Evolutionary conservation across 53 echinoderm and acorn worm species (phyloP).

Genomic region (Echinarachnius parma): DNA sequence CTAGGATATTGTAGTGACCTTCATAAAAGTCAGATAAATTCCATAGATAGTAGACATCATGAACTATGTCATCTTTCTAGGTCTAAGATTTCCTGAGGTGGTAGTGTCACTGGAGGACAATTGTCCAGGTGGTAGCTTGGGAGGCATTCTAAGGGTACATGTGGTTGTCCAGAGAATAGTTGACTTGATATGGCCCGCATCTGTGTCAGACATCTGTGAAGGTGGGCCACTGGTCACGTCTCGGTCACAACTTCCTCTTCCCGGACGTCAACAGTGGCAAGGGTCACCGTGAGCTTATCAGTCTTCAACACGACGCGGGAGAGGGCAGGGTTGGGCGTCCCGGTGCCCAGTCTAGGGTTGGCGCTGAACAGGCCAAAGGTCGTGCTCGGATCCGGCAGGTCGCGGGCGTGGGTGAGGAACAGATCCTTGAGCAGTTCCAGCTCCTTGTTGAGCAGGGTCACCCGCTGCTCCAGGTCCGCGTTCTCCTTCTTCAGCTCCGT

Average conservation of each 20-base stretch:
- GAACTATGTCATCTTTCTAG: too few relatives aligned
- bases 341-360: conserved; percentile 38
- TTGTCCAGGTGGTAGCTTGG: too few relatives aligned
- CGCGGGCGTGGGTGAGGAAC: conserved; percentile 82
- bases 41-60: too few relatives aligned
- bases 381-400: conserved; percentile 91
- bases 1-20: too few relatives aligned
- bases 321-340: conserved; percentile 20
- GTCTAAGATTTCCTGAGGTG: too few relatives aligned
- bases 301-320: conserved; percentile 31
- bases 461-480: conserved; percentile 80
- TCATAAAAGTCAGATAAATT: too few relatives aligned
- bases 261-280: neutral
- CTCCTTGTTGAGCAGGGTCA: conserved; percentile 85
- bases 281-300: conserved; percentile 16
- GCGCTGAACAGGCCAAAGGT: conserved; percentile 78
- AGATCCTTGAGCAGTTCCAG: conserved; percentile 89
- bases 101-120: too few relatives aligned
- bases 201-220: neutral
- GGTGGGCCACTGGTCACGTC: conserved; percentile 20
- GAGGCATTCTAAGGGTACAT: too few relatives aligned
- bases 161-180: too few relatives aligned
- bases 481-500: conserved; percentile 84
- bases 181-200: neutral
- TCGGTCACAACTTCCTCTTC: conserved; percentile 1